Conservation (phyloP, 2,797 vertebrate genomes). For the Tolypeutes matacus region DNA sequence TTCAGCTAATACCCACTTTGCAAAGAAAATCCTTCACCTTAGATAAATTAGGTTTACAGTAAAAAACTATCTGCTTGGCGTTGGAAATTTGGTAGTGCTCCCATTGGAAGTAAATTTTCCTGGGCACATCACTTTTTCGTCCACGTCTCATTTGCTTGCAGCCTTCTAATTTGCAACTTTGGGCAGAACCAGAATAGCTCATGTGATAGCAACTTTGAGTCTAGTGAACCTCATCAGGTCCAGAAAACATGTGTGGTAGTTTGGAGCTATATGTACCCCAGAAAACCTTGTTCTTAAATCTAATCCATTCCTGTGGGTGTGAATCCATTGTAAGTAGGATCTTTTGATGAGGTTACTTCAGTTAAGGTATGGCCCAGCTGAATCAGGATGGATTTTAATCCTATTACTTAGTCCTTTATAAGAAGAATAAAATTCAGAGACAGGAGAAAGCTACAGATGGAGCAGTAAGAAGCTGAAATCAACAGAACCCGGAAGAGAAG, state of each 20-base stretch:
- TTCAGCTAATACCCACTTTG: neutral
- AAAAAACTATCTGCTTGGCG: neutral
- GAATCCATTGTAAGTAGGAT: too few relatives aligned
- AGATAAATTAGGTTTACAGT: neutral
- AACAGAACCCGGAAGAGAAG: too few relatives aligned
- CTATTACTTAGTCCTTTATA: too few relatives aligned
- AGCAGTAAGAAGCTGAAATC: too few relatives aligned
- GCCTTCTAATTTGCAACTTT: neutral
- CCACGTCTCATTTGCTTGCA: neutral
- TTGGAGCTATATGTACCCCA: too few relatives aligned
- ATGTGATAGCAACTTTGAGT: neutral
- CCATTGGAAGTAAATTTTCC: neutral
- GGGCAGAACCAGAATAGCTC: neutral
- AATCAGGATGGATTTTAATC: too few relatives aligned
- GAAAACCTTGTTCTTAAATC: too few relatives aligned
- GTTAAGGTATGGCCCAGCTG: too few relatives aligned
- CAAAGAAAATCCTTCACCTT: neutral
- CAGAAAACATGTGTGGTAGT: neutral
- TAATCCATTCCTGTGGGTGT: too few relatives aligned
- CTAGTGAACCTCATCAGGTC: neutral
- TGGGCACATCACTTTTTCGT: accelerated
- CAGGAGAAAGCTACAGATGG: too few relatives aligned
- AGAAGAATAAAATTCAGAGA: too few relatives aligned
- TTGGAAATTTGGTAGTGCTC: neutral
- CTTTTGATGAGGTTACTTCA: too few relatives aligned